Base-by-base conservation (phyloP, 2,797 vertebrate genomes). In the Acipenser ruthenus region DNA sequence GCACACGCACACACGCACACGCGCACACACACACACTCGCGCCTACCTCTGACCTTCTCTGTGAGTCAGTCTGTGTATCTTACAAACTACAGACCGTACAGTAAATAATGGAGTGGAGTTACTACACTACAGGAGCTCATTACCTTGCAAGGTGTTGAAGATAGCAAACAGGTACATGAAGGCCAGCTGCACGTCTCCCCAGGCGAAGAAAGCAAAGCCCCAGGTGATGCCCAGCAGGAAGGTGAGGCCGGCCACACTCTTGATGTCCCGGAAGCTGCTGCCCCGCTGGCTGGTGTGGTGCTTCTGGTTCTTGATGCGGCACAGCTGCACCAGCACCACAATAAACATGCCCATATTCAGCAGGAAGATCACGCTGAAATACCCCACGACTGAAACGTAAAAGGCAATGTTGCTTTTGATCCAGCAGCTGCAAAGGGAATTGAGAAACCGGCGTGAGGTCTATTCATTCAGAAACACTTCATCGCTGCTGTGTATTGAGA, bases 151-250 rank as follows among this genome's bases (percentile, higher is more conserved):
- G 18, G 92, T 90, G 83, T 99, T 98, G 71, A 95, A 94, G 73
- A 98, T 93, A 60, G 93, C 79, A 73, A 99, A 99, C 51, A 99
- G 92, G 80, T 95, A 98, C 69, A 89, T 87, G 69, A 97, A 95
- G 4, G 89, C 81, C 60, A 93, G 65, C 68, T 90, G 89, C 64
- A 94, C 88, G 0, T 90, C 89, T 1, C 89, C 92, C 92, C 93
- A 95, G 51, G 94, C 93, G 58, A 99, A 95, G 77, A 98, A 94
- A 59, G 93, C 93, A 56, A 98, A 92, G 6, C 94, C 95, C 96
- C 96, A 99, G 63, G 95, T 96, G 75, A 99, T 95, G 67, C 96
- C 95, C 49, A 99, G 86, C 72, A 99, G 84, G 73, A 96, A 80
- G 1, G 93, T 80, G 23, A 99, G 92, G 53, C 96, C 94, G 0